Base-by-base conservation (phyloP, 2,113 vertebrate species). In the Ammodytes marinus region DNA sequence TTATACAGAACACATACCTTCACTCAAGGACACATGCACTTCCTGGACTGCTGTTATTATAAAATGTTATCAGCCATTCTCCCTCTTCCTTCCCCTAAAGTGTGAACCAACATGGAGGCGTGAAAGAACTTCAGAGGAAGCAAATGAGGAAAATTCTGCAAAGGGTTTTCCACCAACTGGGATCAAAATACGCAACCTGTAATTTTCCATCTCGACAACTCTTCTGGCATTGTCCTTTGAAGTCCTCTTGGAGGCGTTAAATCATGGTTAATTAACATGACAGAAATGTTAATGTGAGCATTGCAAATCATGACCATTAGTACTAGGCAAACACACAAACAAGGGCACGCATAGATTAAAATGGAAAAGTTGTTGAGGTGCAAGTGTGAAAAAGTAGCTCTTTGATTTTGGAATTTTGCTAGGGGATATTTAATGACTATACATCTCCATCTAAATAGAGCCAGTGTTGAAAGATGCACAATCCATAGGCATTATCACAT, bases 181-280 rank as follows among this genome's bases (percentile, higher is more conserved):
- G 75, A 88, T 89, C 68, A 88, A 64, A 90, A 82, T 84, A 63
- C 57, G 77, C 85, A 84, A 80, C 88, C 86, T 89, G 91, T 86
- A 89, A 89, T 76, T 68, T 83, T 64, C 74, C 77, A 84, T 83
- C 77, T 67, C 53, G 35, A 64, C 61, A 47, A 11, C 63, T 69
- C 78, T 70, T 65, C 69, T 72, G 57, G 78, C 65, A 19, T 37
- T 54, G 67, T 86, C 69, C 80, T 93, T 89, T 92, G 74, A 89
- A 91, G 89, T 82, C 55, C 61, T 81, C 80, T 85, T 77, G 54
- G 65, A 88, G 83, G 80, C 77, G 42, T 78, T 80, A 77, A 87
- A 82, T 79, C 65, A 57, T 12, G 27, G 19, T 52, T 86, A 86
- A 92, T 91, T 88, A 91, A 68, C 89, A 87, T 82, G 83, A 84